These are phyloP conservation scores for Dasysyrphus albostriatus DNA, from an alignment of 2,888 invertebrate genomes.

Conservation along the genomic window DNA sequence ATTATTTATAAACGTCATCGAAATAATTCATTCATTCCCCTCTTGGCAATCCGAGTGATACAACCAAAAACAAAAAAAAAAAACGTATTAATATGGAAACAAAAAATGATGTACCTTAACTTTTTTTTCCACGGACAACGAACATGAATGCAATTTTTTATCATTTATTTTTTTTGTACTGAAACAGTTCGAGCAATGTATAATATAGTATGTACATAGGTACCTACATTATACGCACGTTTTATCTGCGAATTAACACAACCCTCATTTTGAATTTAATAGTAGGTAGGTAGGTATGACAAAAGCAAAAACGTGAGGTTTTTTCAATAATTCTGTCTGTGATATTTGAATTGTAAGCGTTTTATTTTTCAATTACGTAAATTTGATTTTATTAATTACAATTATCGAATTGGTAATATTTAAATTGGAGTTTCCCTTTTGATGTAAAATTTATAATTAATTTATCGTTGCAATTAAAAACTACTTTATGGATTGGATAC, in stretches of 20 bases:
- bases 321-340: background rate
- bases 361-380: constrained; percentile 5
- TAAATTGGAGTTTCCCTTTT: background rate
- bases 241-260: constrained; percentile 5
- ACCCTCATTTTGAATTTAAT: background rate
- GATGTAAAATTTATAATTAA: background rate
- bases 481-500: no score
- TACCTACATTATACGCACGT: background rate
- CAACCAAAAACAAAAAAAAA: background rate
- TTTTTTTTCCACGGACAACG: background rate
- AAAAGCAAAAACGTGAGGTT: constrained; percentile 3
- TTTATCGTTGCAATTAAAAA: no score
- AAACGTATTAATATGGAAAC: no score
- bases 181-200: background rate
- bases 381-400: background rate
- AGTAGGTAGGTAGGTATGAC: background rate
- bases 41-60: background rate
- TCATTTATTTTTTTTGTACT: background rate
- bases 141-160: background rate
- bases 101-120: background rate
- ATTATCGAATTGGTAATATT: background rate
- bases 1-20: constrained; percentile 18
- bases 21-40: background rate
- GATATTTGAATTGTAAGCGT: constrained; percentile 1
- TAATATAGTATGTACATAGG: no score